Evolutionary conservation across 2,888 invertebrate species (phyloP).

Genomic region (Lithophane leautieri): DNA sequence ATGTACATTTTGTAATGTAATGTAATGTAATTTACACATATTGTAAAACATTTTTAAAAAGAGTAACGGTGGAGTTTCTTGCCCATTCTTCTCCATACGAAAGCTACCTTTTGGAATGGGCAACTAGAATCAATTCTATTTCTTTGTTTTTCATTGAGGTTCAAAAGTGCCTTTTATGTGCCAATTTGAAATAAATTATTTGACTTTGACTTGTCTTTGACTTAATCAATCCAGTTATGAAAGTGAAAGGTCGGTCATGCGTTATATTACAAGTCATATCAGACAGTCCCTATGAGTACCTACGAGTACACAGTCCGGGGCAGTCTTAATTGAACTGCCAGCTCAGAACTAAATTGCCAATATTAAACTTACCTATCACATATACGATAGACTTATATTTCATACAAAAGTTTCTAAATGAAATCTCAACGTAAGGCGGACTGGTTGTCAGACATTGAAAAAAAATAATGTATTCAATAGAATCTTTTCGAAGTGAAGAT

Average conservation of each 20-base stretch:
- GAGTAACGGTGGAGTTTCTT: too few relatives aligned
- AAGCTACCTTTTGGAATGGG: too few relatives aligned
- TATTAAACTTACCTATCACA: conserved; percentile 2
- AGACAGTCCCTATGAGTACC: not conserved
- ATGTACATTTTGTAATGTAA: too few relatives aligned
- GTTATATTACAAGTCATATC: not conserved
- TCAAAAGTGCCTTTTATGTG: too few relatives aligned
- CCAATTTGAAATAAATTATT: too few relatives aligned
- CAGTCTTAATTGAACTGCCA: conserved; percentile 4
- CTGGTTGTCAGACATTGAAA: not conserved
- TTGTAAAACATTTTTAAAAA: too few relatives aligned
- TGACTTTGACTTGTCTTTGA: too few relatives aligned
- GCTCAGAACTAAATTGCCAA: not conserved
- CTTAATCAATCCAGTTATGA: not conserved
- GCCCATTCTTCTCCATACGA: too few relatives aligned
- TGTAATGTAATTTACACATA: too few relatives aligned
- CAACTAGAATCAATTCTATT: too few relatives aligned
- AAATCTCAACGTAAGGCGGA: conserved; percentile 3
- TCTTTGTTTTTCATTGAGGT: too few relatives aligned
- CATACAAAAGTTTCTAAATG: not conserved
- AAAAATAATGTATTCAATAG: not conserved
- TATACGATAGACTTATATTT: not conserved
- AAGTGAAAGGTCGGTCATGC: not conserved
- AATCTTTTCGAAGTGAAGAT: not conserved
- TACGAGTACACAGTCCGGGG: not conserved